Evolutionary conservation across 1,140 invertebrate species (phyloP).

Genomic region (Leptinotarsa lineolata): DNA sequence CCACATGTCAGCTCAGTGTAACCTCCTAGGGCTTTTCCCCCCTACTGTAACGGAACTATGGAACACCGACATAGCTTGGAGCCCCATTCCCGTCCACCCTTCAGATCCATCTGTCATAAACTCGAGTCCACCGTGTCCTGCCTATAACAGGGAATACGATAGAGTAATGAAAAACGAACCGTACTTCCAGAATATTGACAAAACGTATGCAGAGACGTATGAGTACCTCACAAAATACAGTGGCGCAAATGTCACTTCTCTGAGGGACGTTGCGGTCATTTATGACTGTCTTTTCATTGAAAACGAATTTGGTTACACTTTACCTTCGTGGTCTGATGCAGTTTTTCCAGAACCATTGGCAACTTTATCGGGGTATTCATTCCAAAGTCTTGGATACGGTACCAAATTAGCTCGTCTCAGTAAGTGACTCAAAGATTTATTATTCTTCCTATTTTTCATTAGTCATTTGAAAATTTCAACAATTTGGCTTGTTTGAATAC

Average conservation of each 20-base stretch:
- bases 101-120: background rate
- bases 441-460: no score
- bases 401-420: background rate
- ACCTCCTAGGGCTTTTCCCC: background rate
- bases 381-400: background rate
- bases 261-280: background rate
- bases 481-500: no score
- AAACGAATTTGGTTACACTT: background rate
- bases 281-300: background rate
- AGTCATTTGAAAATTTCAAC: background rate
- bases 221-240: slow-evolving; percentile 9
- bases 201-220: background rate
- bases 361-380: background rate
- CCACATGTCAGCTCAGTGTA: slow-evolving; percentile 1
- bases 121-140: background rate
- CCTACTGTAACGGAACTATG: background rate
- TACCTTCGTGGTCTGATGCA: background rate
- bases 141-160: background rate
- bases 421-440: background rate
- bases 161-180: background rate
- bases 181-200: background rate
- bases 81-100: slow-evolving; percentile 1
- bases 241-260: background rate
- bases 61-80: background rate
- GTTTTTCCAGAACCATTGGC: slow-evolving; percentile 10